Evolutionary conservation across 2,113 vertebrate genomes (phyloP).

Genomic region (Gasterosteus nipponicus): DNA sequence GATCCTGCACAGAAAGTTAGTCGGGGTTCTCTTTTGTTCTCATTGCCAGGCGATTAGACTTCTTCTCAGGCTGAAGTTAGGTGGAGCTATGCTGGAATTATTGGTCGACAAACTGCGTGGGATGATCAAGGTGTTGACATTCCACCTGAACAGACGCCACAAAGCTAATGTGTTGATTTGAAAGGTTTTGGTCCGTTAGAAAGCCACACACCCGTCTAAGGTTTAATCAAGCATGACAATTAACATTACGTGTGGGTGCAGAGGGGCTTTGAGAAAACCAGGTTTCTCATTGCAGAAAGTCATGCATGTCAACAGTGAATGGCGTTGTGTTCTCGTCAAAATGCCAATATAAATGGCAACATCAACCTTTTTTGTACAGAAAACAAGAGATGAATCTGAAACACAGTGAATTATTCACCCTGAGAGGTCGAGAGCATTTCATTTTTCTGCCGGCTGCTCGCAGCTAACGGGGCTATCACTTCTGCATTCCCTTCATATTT

Average conservation of each 20-base stretch:
- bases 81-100: not conserved
- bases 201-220: constrained; percentile 1
- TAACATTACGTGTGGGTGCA: constrained; percentile 1
- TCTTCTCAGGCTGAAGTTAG: not conserved
- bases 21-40: not conserved
- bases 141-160: not conserved
- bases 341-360: not conserved
- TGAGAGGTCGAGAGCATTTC: not conserved
- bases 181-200: constrained; percentile 3
- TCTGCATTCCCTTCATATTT: too few species aligned
- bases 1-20: not conserved
- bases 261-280: constrained; percentile 6
- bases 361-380: not conserved
- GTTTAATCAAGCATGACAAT: constrained; percentile 16
- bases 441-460: too few species aligned
- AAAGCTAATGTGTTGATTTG: not conserved
- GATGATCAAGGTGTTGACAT: not conserved
- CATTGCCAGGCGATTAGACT: not conserved
- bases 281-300: constrained; percentile 15
- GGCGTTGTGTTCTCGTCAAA: not conserved
- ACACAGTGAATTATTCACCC: not conserved
- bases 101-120: not conserved
- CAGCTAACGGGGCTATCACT: too few species aligned
- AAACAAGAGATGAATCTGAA: not conserved
- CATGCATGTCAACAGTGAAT: not conserved